Evolutionary conservation across 2,113 vertebrate genomes (phyloP), one percentile per base, ranked within the genome.

Genomic region (Psammodynastes pulverulentus): DNA sequence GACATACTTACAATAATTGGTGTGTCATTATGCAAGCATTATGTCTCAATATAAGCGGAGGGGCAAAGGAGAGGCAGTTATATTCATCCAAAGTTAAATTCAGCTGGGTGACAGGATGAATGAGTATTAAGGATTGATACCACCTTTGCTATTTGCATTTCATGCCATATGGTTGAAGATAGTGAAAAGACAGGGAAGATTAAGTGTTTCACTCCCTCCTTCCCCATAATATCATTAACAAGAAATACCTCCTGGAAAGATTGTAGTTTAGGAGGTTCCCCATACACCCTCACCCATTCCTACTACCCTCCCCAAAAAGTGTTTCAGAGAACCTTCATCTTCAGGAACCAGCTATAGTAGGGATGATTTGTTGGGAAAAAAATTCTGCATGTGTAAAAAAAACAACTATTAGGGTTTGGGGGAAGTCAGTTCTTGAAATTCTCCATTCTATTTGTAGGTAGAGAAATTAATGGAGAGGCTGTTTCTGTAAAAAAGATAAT

Each of bases 131-230:
- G 79, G 86, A 94, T 94, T 53, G 94, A 29, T 54, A 89, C 94
- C 34, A 43, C 54, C 43, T 92, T 67, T 13, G 34, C 53, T 90
- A 86, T 93, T 92, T 90, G 67, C 52, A n/a, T 88, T 85, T 94
- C 89, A 93, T 87, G 49, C 91, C 94, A 52, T n/a, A 94, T 48
- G 39, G 19, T 79, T 58, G 51, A 96, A 95, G 89, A 67, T 84
- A 48, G 52, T 26, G 46, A 43, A 34, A 93, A 88, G 34, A 62
- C 91, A n/a, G 54, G 19, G 72, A 45, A 23, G 29, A 34, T 21
- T 85, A 85, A 45, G 21, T 84, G 86, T 15, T 88, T 84, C 67
- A 34, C n/a, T 53, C 23, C 23, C 10, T 5, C 67, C 67, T 24
- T 51, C 24, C 6, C 9, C 46, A 52, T 29, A 87, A 12, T 62